Evolutionary conservation across 2,113 vertebrate species (phyloP).

Genomic region (Tragelaphus buxtoni): DNA sequence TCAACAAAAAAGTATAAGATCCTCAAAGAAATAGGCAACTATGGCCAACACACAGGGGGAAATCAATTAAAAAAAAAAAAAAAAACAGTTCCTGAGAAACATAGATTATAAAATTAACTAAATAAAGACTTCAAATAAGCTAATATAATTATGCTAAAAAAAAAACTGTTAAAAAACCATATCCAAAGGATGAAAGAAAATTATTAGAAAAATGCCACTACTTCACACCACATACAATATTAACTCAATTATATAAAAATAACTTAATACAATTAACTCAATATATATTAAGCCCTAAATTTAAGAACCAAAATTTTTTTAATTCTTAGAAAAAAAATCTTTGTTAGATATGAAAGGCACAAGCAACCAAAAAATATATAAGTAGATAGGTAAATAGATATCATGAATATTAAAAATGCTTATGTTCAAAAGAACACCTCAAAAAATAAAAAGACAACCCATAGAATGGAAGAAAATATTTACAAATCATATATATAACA

Average conservation of each 20-base stretch:
- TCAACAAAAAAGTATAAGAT: background rate
- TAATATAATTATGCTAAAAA: background rate
- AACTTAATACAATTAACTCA: no score
- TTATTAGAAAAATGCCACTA: no score
- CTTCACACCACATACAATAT: no score
- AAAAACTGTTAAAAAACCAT: background rate
- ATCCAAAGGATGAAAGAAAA: no score
- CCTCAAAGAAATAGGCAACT: background rate
- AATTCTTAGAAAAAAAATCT: background rate
- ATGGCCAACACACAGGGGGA: background rate
- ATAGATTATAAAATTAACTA: background rate
- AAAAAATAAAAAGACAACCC: background rate
- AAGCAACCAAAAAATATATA: background rate
- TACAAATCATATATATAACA: background rate
- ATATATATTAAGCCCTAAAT: no score
- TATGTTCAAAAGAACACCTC: background rate
- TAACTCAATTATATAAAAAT: no score
- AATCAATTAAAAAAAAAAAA: background rate
- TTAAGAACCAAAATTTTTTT: no score
- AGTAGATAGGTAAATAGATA: background rate
- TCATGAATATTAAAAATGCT: background rate
- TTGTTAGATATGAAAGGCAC: background rate
- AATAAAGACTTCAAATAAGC: background rate
- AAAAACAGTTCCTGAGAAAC: background rate
- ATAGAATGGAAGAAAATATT: background rate